Evolutionary conservation across 1,140 invertebrate genomes (phyloP).

Genomic region (Diuraphis noxia): DNA sequence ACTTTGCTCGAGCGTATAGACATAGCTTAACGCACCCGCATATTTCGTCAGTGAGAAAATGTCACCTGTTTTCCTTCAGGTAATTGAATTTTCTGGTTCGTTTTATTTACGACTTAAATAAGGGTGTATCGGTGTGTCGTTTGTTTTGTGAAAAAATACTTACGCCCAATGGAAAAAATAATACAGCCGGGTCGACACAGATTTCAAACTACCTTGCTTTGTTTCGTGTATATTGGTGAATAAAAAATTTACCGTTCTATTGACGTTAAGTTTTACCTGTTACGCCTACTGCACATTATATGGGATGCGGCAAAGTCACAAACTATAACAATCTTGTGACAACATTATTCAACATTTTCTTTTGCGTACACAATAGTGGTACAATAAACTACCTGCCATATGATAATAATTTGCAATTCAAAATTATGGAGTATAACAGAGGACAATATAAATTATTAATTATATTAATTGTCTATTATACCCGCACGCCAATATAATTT

Average conservation of each 20-base stretch:
- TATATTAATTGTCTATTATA: neutral
- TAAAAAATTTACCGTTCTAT: neutral
- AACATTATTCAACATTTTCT: neutral
- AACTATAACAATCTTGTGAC: neutral
- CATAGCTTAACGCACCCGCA: neutral
- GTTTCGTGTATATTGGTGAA: neutral
- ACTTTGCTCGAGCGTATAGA: neutral
- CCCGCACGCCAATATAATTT: neutral
- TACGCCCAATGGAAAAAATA: neutral
- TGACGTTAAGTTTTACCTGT: neutral
- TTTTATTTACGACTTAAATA: neutral
- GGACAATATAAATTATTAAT: no score
- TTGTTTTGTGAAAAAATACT: neutral
- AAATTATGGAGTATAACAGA: neutral
- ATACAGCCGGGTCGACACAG: neutral
- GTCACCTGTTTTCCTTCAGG: conserved; percentile 15
- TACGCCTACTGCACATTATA: neutral
- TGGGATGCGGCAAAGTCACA: neutral
- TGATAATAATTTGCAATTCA: neutral
- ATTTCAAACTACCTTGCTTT: neutral
- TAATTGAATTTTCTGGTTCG: conserved; percentile 28
- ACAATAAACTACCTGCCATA: neutral
- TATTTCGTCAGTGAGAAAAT: neutral
- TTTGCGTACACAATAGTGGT: neutral
- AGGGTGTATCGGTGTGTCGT: neutral